phyloP scores from a whole-genome alignment of 2,113 vertebrate genomes.

The Hucho hucho region DNA sequence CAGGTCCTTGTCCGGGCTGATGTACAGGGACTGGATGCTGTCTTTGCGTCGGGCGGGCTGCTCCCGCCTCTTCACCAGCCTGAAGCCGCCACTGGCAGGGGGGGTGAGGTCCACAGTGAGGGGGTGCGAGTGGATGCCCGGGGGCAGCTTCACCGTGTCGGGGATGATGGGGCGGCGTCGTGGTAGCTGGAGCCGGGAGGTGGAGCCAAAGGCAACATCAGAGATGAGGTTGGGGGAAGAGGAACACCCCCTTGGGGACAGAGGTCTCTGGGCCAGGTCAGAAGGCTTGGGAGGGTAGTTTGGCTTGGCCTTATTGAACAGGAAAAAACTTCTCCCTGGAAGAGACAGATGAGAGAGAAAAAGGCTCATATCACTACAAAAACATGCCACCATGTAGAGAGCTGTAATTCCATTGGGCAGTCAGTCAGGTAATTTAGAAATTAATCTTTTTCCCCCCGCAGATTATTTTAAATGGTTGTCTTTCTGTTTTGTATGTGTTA shows the following conservation, averaged over 20 bases:
- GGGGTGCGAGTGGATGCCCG: conserved; percentile 60
- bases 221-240: conserved; percentile 64
- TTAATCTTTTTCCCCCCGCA: no score
- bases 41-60: conserved; percentile 80
- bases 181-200: conserved; percentile 71
- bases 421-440: no score
- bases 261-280: conserved; percentile 39
- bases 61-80: conserved; percentile 65
- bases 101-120: not conserved
- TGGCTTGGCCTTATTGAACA: conserved; percentile 44
- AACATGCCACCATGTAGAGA: conserved; percentile 37
- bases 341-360: conserved; percentile 14
- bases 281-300: conserved; percentile 39
- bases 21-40: conserved; percentile 83
- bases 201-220: conserved; percentile 46
- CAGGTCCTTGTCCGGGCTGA: conserved; percentile 60
- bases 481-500: no score
- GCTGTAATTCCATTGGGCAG: no score
- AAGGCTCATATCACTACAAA: not conserved
- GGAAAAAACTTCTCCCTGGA: conserved; percentile 48
- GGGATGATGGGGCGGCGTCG: conserved; percentile 83
- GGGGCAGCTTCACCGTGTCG: conserved; percentile 82
- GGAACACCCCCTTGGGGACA: conserved; percentile 12
- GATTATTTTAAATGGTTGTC: no score
- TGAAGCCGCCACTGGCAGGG: conserved; percentile 6